Evolutionary conservation across 2,888 invertebrate genomes (phyloP).

Genomic region (Siphlonurus alternatus): DNA sequence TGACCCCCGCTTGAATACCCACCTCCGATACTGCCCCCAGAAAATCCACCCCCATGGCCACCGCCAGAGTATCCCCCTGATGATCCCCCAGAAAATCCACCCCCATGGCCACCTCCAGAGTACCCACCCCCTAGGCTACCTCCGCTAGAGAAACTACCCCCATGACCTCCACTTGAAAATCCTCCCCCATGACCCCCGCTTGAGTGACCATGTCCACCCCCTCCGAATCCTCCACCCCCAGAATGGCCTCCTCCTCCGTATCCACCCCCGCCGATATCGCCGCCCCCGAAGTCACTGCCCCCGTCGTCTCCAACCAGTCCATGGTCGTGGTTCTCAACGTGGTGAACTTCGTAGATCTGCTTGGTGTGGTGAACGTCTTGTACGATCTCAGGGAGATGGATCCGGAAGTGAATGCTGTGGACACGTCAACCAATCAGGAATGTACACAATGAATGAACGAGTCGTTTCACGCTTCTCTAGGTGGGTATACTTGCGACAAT

Average conservation of each 20-base stretch:
- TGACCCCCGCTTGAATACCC: neutral
- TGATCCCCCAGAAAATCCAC: neutral
- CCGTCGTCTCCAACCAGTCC: conserved; percentile 9
- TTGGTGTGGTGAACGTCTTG: conserved; percentile 19
- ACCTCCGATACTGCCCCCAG: neutral
- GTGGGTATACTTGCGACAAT: too few relatives aligned
- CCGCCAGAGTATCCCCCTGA: neutral
- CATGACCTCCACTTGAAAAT: conserved; percentile 4
- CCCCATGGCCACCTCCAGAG: neutral
- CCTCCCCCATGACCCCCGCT: conserved; percentile 11
- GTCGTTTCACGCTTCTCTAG: too few relatives aligned
- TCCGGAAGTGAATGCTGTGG: conserved; percentile 21
- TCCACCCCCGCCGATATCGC: conserved; percentile 13
- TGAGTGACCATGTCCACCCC: conserved; percentile 9
- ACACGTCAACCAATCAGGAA: too few relatives aligned
- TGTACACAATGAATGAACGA: too few relatives aligned
- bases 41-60: conserved; percentile 11
- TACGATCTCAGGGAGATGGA: conserved; percentile 18
- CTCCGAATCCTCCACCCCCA: conserved; percentile 7
- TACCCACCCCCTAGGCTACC: neutral
- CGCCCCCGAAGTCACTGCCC: conserved; percentile 10
- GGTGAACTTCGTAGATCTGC: conserved; percentile 16
- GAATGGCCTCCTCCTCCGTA: conserved; percentile 9
- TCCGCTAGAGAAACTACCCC: conserved; percentile 3
- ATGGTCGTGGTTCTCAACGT: conserved; percentile 19